These are phyloP conservation scores for Patiria pectinifera DNA, from an alignment of 53 echinoderm and acorn worm species.

Conservation along the genomic window DNA sequence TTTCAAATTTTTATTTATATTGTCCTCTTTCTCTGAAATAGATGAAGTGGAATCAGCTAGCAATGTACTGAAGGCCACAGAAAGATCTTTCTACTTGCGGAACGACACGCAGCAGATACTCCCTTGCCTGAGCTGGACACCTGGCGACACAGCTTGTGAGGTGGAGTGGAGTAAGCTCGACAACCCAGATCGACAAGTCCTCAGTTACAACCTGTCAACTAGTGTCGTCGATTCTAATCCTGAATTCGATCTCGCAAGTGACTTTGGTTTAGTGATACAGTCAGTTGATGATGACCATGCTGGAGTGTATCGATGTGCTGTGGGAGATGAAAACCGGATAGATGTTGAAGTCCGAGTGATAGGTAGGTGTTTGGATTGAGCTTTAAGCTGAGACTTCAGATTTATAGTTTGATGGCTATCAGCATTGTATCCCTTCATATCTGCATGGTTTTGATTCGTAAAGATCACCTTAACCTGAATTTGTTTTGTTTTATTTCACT, in stretches of 20 bases:
- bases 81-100: not conserved
- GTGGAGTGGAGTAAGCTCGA: not conserved
- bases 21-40: not conserved
- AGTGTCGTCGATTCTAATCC: too few species aligned
- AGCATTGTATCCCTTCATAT: not conserved
- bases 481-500: too few species aligned
- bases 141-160: constrained; percentile 5
- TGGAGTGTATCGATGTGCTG: too few species aligned
- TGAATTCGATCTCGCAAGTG: too few species aligned
- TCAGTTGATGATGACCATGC: too few species aligned
- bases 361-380: not conserved
- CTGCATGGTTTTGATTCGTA: not conserved
- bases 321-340: too few species aligned
- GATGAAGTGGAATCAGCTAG: not conserved
- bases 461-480: too few species aligned
- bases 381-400: not conserved
- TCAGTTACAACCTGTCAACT: too few species aligned
- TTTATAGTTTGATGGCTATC: not conserved
- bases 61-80: not conserved
- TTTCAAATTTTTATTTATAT: too few species aligned
- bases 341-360: not conserved
- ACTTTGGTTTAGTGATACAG: too few species aligned
- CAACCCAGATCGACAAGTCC: too few species aligned
- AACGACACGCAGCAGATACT: not conserved
- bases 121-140: constrained; percentile 5